These are phyloP conservation scores for Phortica okadai DNA, from an alignment of 2,888 invertebrate genomes.

Conservation along the genomic window DNA sequence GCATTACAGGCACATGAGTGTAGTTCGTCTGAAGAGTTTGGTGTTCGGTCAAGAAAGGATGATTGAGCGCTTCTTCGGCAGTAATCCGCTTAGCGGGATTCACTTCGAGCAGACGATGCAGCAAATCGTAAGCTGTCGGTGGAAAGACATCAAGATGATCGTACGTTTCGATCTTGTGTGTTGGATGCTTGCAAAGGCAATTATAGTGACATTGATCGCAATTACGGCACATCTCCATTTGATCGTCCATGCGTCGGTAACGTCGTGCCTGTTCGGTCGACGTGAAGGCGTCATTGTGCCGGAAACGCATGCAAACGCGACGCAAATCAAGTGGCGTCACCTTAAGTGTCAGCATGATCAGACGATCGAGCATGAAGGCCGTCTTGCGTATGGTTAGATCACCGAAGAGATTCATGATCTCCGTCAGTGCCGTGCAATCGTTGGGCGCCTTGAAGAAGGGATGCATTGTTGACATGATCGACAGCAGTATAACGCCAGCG, in stretches of 20 bases:
- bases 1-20: not conserved
- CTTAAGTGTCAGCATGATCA: slow-evolving; percentile 78
- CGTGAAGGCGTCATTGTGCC: slow-evolving; percentile 70
- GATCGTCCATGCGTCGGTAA: slow-evolving; percentile 65
- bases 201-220: slow-evolving; percentile 74
- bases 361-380: slow-evolving; percentile 81
- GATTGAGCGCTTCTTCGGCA: slow-evolving; percentile 85
- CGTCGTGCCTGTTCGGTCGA: slow-evolving; percentile 66
- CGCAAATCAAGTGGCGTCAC: slow-evolving; percentile 77
- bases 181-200: slow-evolving; percentile 74
- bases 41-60: slow-evolving; percentile 82
- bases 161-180: slow-evolving; percentile 61
- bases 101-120: slow-evolving; percentile 84
- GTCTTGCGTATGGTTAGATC: slow-evolving; percentile 82
- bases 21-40: slow-evolving; percentile 37
- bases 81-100: slow-evolving; percentile 85
- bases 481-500: slow-evolving; percentile 88
- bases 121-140: slow-evolving; percentile 84
- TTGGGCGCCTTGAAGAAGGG: slow-evolving; percentile 91
- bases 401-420: slow-evolving; percentile 89
- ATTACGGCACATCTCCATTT: slow-evolving; percentile 69
- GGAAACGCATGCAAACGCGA: slow-evolving; percentile 76
- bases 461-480: slow-evolving; percentile 86
- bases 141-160: slow-evolving; percentile 79
- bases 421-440: slow-evolving; percentile 87